phyloP scores from a whole-genome alignment of 2,113 vertebrate species.

The Clarias batrachus region DNA sequence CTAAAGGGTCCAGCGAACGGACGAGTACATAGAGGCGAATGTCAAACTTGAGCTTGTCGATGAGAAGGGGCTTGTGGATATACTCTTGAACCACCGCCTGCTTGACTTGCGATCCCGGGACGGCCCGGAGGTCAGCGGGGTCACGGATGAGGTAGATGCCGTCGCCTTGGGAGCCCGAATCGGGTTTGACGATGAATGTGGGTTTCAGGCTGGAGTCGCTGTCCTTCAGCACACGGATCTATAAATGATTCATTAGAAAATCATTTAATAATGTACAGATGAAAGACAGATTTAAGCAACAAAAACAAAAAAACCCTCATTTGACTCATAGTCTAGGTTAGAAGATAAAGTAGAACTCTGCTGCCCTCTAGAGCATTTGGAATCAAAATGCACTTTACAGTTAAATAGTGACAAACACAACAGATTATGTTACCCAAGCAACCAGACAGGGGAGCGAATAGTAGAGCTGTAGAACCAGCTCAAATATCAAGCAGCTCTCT shows the following conservation, averaged over 20 bases:
- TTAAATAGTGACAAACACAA: not conserved
- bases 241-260: not conserved
- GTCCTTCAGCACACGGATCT: slow-evolving; percentile 86
- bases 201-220: slow-evolving; percentile 77
- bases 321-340: not conserved
- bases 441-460: not conserved
- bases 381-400: slow-evolving; percentile 19
- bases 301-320: too few relatives aligned
- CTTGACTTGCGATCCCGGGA: slow-evolving; percentile 76
- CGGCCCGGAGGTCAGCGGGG: slow-evolving; percentile 79
- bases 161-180: slow-evolving; percentile 93
- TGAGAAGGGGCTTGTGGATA: slow-evolving; percentile 87
- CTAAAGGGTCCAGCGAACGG: slow-evolving; percentile 89
- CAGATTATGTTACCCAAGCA: not conserved
- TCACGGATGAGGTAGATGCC: slow-evolving; percentile 99
- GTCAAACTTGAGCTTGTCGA: slow-evolving; percentile 97
- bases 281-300: not conserved
- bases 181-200: slow-evolving; percentile 95
- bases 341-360: slow-evolving; percentile 31
- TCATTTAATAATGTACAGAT: not conserved
- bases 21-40: slow-evolving; percentile 94
- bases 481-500: not conserved
- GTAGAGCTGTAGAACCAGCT: not conserved
- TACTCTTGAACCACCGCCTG: slow-evolving; percentile 94
- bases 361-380: slow-evolving; percentile 55